Evolutionary conservation across 2,113 vertebrate genomes (phyloP), one percentile per base, ranked within the genome.

Genomic region (Toxotes chatareus): DNA sequence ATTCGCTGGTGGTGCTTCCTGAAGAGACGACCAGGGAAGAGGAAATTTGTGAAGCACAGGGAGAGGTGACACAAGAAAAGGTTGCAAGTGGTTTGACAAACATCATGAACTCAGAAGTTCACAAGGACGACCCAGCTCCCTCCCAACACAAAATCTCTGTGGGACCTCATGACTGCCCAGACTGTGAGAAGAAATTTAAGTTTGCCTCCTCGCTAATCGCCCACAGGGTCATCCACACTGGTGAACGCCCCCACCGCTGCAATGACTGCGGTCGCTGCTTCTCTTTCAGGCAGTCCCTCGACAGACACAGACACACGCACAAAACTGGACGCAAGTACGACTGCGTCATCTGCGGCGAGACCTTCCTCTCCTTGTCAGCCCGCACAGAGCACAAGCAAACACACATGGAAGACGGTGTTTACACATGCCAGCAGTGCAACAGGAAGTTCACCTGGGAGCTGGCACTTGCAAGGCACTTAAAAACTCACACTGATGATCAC

Each of bases 141-240:
- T 44, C 53, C 8, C 82, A 68, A 2, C 34, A 59, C 7, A 73
- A 56, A 71, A 12, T 0, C 3, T 12, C 57, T 1, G 5, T 11
- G 3, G 88, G 91, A 4, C 87, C 73, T 13, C 92, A 94, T 12
- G 88, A 86, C 82, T 96, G 96, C 51, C 76, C 91, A 0, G 90
- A 95, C 59, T 97, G 96, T 70, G 90, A 93, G 21, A 96, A 96
- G 44, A 94, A 94, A 51, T 97, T 96, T 0, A 94, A 94, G 40
- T 96, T 95, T 2, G 95, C 95, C 6, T 96, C 96, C 23, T 95
- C 96, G 19, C 88, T 97, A 7, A 93, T 90, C 36, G 96, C 96
- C 44, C 96, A 97, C 80, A 74, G 88, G 53, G 93, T 94, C 60
- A 90, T 93, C 93, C 95, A 95, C 64, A 89, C 91, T 0, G 94